Conservation (phyloP, 2,888 invertebrate species). For the Heteromyza rotundicornis region DNA sequence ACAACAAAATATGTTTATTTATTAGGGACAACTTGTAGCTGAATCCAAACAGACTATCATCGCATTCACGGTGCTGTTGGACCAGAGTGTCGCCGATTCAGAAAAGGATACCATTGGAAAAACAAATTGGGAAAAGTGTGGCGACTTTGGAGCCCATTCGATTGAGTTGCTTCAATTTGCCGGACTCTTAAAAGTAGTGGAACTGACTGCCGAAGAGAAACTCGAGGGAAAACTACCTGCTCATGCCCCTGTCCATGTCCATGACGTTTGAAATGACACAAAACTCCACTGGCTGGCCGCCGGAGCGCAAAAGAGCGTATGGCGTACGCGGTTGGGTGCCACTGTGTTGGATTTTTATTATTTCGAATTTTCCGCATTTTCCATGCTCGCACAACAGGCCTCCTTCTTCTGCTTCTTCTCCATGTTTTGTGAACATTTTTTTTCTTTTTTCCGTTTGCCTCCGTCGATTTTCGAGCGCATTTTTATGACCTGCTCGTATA, state of each 20-base stretch:
- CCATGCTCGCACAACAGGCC: slow-evolving; percentile 8
- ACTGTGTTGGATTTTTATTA: slow-evolving; percentile 14
- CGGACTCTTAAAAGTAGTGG: background rate
- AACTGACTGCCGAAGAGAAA: background rate
- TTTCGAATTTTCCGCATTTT: slow-evolving; percentile 6
- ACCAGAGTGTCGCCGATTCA: too few species aligned
- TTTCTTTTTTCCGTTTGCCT: background rate
- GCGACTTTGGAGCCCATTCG: background rate
- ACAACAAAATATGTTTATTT: too few species aligned
- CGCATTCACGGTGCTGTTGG: too few species aligned
- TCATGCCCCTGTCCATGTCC: background rate
- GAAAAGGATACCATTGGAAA: too few species aligned
- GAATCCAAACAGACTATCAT: too few species aligned
- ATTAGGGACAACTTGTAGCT: too few species aligned
- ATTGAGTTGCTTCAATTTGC: background rate
- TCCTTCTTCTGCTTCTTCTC: background rate
- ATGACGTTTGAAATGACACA: background rate
- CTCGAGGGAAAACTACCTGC: background rate
- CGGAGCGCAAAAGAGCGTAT: background rate
- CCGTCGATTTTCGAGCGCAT: slow-evolving; percentile 1
- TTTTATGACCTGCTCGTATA: slow-evolving; percentile 21
- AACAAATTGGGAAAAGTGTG: too few species aligned
- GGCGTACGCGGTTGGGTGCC: slow-evolving; percentile 27
- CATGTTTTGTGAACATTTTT: background rate
- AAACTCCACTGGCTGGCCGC: too few species aligned